Evolutionary conservation across 2,797 vertebrate species (phyloP).

Genomic region (Poecilia velifera): DNA sequence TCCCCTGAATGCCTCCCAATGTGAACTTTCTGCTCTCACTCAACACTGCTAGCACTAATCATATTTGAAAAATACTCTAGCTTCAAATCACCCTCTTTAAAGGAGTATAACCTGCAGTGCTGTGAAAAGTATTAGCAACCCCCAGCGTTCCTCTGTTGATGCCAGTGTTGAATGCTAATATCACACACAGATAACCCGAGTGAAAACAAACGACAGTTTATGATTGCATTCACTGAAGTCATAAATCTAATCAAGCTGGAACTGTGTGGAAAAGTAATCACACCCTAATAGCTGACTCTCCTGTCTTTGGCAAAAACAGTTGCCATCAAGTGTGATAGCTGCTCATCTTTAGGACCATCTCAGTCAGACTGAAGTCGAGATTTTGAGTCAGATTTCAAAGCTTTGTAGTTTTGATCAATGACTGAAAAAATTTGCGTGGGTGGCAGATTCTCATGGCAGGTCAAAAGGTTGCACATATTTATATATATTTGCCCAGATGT

Average conservation of each 20-base stretch:
- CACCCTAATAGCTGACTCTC: neutral
- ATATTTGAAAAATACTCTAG: neutral
- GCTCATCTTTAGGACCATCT: neutral
- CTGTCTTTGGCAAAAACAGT: too few species aligned
- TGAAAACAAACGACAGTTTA: neutral
- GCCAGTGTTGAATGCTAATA: neutral
- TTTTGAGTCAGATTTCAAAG: neutral
- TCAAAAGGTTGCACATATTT: too few species aligned
- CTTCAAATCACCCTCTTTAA: neutral
- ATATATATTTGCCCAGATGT: too few species aligned
- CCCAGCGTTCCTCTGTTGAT: neutral
- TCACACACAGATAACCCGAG: neutral
- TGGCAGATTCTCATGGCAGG: too few species aligned
- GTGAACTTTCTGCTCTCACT: conserved; percentile 66
- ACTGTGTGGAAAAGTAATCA: neutral
- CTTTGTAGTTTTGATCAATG: neutral
- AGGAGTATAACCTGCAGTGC: neutral
- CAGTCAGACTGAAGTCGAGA: neutral
- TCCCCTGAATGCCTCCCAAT: conserved; percentile 70
- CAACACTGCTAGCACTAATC: conserved; percentile 14
- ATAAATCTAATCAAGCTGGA: neutral
- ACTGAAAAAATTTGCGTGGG: too few species aligned
- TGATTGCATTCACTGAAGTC: neutral
- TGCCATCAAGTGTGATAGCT: neutral
- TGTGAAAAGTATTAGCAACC: neutral